These are phyloP conservation scores for Anas platyrhynchos DNA, from an alignment of 2,113 vertebrate genomes.

Conservation along the genomic window DNA sequence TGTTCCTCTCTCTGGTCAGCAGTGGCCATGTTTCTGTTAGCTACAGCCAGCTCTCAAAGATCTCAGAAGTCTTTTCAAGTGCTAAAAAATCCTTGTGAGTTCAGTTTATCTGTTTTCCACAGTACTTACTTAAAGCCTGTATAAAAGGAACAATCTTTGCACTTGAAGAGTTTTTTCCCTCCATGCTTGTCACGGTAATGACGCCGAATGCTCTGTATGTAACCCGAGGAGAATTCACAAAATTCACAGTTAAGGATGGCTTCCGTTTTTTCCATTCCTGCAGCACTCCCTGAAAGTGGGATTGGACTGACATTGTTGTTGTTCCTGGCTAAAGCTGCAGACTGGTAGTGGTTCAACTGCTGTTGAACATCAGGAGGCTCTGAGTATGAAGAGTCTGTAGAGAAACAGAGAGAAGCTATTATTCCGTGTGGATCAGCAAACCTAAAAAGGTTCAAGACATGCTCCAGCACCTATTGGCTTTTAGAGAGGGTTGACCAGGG, in stretches of 20 bases:
- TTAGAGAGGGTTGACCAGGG: background rate
- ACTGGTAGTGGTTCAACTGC: constrained; percentile 94
- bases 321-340: constrained; percentile 87
- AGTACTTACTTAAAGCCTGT: constrained; percentile 96
- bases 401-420: constrained; percentile 30
- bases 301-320: constrained; percentile 83
- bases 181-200: constrained; percentile 98
- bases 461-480: background rate
- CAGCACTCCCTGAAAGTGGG: constrained; percentile 70
- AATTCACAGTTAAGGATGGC: constrained; percentile 94
- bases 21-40: background rate
- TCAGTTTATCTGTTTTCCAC: background rate
- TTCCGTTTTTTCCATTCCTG: constrained; percentile 79
- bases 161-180: constrained; percentile 98
- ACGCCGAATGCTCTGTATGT: constrained; percentile 97
- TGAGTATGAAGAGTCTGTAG: constrained; percentile 87
- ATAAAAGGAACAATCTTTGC: constrained; percentile 98
- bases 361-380: constrained; percentile 94
- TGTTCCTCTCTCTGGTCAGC: background rate
- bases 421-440: background rate
- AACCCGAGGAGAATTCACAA: constrained; percentile 97
- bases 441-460: background rate
- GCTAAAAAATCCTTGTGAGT: background rate
- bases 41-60: constrained; percentile 8
- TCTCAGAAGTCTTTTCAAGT: background rate